Conservation (phyloP, 2,797 vertebrate species). For the Heliangelus exortis region DNA sequence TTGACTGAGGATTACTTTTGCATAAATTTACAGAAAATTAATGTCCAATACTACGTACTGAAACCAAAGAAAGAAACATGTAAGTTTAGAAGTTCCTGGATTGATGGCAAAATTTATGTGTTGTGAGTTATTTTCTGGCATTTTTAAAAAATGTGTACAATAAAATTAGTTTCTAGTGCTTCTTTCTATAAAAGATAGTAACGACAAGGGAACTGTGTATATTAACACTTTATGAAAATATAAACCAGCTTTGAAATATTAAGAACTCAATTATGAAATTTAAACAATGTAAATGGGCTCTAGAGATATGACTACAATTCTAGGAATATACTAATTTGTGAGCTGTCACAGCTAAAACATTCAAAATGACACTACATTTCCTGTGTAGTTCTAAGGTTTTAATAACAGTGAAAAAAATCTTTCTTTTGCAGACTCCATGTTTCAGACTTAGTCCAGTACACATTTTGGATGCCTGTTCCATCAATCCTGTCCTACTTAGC, state of each 20-base stretch:
- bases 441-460: neutral
- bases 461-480: neutral
- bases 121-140: neutral
- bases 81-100: neutral
- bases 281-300: slow-evolving; percentile 7
- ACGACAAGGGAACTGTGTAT: neutral
- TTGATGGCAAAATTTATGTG: rapidly evolving
- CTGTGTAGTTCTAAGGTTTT: neutral
- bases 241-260: slow-evolving; percentile 32
- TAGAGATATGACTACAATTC: neutral
- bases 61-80: neutral
- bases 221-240: slow-evolving; percentile 16
- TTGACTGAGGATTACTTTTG: neutral
- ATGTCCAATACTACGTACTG: neutral
- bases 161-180: neutral
- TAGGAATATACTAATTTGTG: neutral
- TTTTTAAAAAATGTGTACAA: neutral
- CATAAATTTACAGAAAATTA: neutral
- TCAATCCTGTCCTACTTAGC: slow-evolving; percentile 21
- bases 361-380: slow-evolving; percentile 5
- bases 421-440: neutral
- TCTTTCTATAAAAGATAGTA: neutral
- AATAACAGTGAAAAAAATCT: neutral
- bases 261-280: slow-evolving; percentile 28
- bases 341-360: neutral